phyloP scores from a whole-genome alignment of 2,888 invertebrate species.

The Lasioglossum calceatum region DNA sequence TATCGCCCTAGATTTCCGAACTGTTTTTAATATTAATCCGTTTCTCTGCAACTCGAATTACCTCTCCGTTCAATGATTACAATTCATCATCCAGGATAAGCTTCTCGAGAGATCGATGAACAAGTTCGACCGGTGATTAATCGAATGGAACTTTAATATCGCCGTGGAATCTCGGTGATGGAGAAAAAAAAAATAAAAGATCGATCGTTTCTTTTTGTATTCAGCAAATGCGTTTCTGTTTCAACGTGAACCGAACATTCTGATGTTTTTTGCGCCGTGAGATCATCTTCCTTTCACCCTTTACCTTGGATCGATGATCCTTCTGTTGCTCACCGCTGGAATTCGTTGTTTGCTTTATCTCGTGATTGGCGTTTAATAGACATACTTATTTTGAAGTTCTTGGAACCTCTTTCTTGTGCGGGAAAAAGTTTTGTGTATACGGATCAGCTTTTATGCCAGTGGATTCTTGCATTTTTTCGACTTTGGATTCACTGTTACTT shows the following conservation, averaged over 20 bases:
- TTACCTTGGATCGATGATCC: conserved; percentile 42
- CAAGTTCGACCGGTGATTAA: background rate
- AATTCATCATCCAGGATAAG: background rate
- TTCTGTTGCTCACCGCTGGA: conserved; percentile 7
- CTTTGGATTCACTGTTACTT: background rate
- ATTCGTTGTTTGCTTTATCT: conserved; percentile 42
- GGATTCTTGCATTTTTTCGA: background rate
- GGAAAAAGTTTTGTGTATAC: background rate
- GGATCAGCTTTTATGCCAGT: background rate
- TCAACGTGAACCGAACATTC: conserved; percentile 26
- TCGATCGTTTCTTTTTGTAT: background rate
- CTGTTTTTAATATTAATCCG: background rate
- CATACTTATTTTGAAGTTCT: background rate
- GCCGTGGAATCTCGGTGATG: background rate
- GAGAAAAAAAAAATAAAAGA: conserved; percentile 16
- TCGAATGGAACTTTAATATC: background rate
- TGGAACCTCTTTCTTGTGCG: background rate
- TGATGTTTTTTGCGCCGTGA: conserved; percentile 59
- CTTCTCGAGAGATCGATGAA: background rate
- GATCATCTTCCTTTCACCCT: conserved; percentile 63
- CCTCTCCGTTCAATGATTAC: background rate
- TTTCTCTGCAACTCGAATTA: conserved; percentile 9
- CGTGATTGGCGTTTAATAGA: background rate
- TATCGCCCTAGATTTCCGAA: background rate
- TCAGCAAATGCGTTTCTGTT: background rate